phyloP scores from a whole-genome alignment of 64 coral and sea anemone species.

The Dendronephthya gigantea region DNA sequence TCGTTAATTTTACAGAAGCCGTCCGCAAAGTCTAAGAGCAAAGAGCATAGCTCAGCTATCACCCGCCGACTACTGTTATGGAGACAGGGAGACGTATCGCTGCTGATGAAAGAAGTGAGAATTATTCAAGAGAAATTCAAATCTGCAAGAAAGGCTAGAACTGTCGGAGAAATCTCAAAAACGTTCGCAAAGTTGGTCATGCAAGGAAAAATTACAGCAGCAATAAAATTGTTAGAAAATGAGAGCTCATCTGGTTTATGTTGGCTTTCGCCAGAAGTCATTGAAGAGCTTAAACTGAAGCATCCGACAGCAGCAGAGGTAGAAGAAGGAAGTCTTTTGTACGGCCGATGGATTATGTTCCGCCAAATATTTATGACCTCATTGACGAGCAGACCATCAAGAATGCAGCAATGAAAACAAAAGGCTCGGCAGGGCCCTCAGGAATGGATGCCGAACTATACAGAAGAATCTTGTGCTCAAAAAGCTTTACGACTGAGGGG shows the following conservation, averaged over 20 bases:
- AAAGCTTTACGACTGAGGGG: too few relatives aligned
- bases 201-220: background rate
- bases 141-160: conserved; percentile 10
- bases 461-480: too few relatives aligned
- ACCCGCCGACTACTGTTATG: background rate
- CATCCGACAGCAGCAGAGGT: background rate
- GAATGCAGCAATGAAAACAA: too few relatives aligned
- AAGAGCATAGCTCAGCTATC: background rate
- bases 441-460: too few relatives aligned
- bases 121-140: conserved; percentile 20
- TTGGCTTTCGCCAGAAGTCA: background rate
- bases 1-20: background rate
- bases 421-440: too few relatives aligned
- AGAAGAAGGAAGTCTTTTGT: background rate
- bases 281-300: background rate
- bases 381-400: too few relatives aligned
- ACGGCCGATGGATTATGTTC: background rate
- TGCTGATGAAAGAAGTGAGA: conserved; percentile 20
- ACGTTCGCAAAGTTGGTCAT: background rate
- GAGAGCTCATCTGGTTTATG: background rate
- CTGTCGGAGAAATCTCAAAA: conserved; percentile 17
- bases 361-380: too few relatives aligned
- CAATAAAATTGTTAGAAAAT: too few relatives aligned
- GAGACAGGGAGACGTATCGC: background rate
- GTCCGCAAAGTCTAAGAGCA: too few relatives aligned